phyloP scores from a whole-genome alignment of 2,797 vertebrate genomes.

The Caiman crocodilus region DNA sequence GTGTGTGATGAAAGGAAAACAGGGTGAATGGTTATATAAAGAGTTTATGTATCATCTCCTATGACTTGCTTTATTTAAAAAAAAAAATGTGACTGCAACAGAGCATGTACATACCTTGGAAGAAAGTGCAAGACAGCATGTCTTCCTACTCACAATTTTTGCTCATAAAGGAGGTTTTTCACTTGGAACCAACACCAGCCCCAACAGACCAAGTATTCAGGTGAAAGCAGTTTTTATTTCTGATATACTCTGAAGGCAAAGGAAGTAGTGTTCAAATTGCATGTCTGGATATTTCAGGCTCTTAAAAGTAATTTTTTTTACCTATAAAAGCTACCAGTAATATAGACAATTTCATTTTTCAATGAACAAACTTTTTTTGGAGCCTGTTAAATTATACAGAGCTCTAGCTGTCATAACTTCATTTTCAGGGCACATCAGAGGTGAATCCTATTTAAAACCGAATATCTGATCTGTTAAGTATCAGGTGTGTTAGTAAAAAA shows the following conservation, averaged over 20 bases:
- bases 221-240: background rate
- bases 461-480: background rate
- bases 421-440: background rate
- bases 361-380: background rate
- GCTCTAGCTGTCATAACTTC: background rate
- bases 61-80: background rate
- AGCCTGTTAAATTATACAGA: background rate
- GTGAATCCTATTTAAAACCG: background rate
- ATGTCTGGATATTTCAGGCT: background rate
- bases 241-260: background rate
- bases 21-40: background rate
- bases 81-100: background rate
- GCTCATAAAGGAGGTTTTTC: background rate
- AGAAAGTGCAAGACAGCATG: background rate
- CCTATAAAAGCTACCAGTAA: background rate
- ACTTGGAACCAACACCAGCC: background rate
- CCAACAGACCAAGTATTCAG: background rate
- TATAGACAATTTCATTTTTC: background rate
- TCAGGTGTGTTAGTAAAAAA: background rate
- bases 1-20: background rate
- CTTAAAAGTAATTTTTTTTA: background rate
- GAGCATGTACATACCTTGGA: fast-evolving
- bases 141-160: background rate
- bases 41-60: background rate
- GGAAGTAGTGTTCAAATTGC: background rate